phyloP scores from a whole-genome alignment of 2,113 vertebrate genomes.

The Bufo bufo region DNA sequence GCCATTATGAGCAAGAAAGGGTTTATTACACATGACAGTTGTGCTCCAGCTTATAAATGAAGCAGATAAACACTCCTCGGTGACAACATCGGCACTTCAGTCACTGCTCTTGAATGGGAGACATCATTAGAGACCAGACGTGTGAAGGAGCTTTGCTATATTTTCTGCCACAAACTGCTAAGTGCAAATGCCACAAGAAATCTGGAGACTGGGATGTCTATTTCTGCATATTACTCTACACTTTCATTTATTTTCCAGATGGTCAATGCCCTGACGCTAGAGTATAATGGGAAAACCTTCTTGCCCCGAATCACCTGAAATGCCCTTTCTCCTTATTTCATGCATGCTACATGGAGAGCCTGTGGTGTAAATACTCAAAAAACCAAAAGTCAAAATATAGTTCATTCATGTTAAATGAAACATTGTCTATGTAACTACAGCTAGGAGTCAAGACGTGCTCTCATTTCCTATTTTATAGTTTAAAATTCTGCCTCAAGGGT shows the following conservation, averaged over 20 bases:
- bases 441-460: background rate
- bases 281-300: conserved; percentile 15
- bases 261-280: background rate
- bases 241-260: background rate
- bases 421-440: no score
- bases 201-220: background rate
- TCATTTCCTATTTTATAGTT: background rate
- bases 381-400: background rate
- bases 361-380: background rate
- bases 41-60: background rate
- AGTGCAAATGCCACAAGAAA: background rate
- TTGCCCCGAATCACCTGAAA: background rate
- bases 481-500: background rate
- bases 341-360: background rate
- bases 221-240: background rate
- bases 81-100: background rate
- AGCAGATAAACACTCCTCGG: background rate
- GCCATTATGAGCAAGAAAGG: background rate
- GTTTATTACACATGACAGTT: background rate
- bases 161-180: background rate
- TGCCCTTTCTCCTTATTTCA: background rate
- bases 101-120: background rate
- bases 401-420: no score
- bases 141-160: background rate
- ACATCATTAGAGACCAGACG: background rate